Percentiles rank a stretch among this genome's conserved stretches.
phyloP scores from a whole-genome alignment of 1,140 invertebrate genomes.

The Phymastichus coffea region DNA sequence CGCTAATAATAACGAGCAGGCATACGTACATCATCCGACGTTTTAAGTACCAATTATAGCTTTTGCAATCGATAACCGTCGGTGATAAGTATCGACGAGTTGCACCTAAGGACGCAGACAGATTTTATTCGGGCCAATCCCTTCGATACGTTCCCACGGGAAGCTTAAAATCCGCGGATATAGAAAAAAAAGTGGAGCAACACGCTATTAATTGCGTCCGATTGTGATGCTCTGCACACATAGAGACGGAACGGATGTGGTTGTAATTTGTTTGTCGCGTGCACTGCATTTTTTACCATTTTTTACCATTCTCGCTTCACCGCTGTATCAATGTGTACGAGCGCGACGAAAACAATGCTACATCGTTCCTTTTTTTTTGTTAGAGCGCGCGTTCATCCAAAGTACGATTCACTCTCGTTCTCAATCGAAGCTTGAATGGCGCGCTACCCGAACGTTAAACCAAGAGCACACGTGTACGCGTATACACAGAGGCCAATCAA shows the following conservation, averaged over 20 bases:
- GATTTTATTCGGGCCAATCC: no score
- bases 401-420: constrained; percentile 46
- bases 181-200: constrained; percentile 23
- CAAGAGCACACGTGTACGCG: background rate
- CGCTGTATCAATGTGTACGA: constrained; percentile 5
- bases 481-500: constrained; percentile 14
- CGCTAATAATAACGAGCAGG: background rate
- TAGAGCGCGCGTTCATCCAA: constrained; percentile 37
- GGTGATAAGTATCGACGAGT: no score
- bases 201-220: constrained; percentile 25
- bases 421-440: constrained; percentile 32
- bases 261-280: constrained; percentile 19
- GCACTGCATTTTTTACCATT: constrained; percentile 22
- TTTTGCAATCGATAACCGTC: no score
- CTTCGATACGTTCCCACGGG: no score
- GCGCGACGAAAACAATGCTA: constrained; percentile 28
- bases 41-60: constrained; percentile 23
- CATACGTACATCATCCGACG: no score
- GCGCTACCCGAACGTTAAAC: constrained; percentile 7
- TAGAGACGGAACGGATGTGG: background rate
- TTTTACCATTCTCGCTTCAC: constrained; percentile 2
- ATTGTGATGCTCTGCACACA: background rate
- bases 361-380: constrained; percentile 23
- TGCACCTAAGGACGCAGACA: no score
- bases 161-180: no score